Evolutionary conservation across 2,797 vertebrate genomes (phyloP).

Genomic region (Pagetopsis macropterus): DNA sequence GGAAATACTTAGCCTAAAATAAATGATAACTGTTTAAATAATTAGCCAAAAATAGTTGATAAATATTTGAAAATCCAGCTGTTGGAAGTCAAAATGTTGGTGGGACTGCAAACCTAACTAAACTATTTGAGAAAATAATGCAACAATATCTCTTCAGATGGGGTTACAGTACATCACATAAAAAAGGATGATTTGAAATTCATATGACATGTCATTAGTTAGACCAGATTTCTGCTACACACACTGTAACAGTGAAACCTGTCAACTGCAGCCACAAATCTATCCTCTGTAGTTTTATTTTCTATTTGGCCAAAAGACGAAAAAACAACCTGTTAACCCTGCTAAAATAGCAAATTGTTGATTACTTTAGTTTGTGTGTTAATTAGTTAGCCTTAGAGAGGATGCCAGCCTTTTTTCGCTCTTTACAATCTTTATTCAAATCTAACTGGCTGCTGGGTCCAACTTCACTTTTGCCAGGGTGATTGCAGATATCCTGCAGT

Average conservation of each 20-base stretch:
- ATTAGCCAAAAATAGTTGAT: neutral
- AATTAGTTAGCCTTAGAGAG: too few species aligned
- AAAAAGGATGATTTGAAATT: neutral
- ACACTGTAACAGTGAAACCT: constrained; percentile 1
- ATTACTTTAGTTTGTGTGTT: too few species aligned
- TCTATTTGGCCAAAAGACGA: neutral
- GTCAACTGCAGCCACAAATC: neutral
- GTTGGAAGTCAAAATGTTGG: neutral
- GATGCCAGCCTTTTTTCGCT: too few species aligned
- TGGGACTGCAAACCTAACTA: too few species aligned
- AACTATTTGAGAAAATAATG: neutral
- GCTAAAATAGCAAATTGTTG: neutral
- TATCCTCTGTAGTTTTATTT: neutral
- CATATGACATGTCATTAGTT: neutral
- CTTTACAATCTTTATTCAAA: neutral
- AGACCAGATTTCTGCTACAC: neutral
- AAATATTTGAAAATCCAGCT: neutral
- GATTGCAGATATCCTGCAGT: neutral
- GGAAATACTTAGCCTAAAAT: neutral
- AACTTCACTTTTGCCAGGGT: neutral
- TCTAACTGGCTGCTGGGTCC: neutral
- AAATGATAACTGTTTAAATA: neutral
- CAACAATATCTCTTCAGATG: neutral
- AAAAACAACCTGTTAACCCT: too few species aligned
- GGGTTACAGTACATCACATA: neutral